phyloP scores from a whole-genome alignment of 2,888 invertebrate species.

The Lasius fuliginosus region DNA sequence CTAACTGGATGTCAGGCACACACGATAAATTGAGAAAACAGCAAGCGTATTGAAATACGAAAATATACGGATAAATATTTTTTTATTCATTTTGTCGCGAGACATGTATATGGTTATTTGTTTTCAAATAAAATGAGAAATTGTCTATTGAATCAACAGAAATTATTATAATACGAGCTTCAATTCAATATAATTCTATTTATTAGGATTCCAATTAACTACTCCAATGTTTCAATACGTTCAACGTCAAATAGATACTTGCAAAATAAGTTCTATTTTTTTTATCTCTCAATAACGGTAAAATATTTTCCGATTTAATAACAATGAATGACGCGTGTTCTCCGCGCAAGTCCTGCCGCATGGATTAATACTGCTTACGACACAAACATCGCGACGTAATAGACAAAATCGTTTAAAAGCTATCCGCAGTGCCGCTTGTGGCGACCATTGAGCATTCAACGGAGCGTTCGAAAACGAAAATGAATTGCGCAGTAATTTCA shows the following conservation, averaged over 20 bases:
- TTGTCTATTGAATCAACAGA: not conserved
- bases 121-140: not conserved
- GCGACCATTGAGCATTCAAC: not conserved
- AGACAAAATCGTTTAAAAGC: slow-evolving; percentile 26
- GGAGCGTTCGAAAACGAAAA: not conserved
- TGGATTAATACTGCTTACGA: slow-evolving; percentile 4
- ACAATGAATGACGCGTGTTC: not conserved
- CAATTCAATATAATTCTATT: not conserved
- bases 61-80: not conserved
- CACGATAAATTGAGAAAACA: not conserved
- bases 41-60: not conserved
- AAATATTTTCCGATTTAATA: slow-evolving; percentile 14
- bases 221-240: not conserved
- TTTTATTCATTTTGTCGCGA: not conserved
- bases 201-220: not conserved
- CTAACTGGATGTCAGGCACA: not conserved
- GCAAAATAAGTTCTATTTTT: not conserved
- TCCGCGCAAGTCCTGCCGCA: not conserved
- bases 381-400: not conserved
- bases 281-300: not conserved
- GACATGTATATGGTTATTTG: not conserved
- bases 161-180: not conserved
- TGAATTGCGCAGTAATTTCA: slow-evolving; percentile 29
- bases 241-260: not conserved
- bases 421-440: not conserved